phyloP scores from a whole-genome alignment of 2,797 vertebrate species.

The Mus minutoides region DNA sequence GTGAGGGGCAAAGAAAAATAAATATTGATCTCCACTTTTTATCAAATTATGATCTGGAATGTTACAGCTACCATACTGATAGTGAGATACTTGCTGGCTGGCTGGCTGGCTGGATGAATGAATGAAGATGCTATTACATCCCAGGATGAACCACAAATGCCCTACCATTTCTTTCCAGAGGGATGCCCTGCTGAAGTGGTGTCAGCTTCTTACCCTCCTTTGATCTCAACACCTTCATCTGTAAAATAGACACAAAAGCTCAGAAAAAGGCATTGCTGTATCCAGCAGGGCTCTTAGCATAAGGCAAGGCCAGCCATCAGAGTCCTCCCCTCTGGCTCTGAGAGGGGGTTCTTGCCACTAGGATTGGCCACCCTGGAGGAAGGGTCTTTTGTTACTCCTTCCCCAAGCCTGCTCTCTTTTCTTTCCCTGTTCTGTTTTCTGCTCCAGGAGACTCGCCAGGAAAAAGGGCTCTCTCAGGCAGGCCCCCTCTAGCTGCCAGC shows the following conservation, averaged over 20 bases:
- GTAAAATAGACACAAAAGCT: not conserved
- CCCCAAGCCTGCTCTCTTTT: accelerated
- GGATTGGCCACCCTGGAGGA: not conserved
- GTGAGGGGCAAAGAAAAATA: not conserved
- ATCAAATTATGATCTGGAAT: not conserved
- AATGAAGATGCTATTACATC: not conserved
- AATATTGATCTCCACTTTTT: not conserved
- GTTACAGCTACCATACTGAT: not conserved
- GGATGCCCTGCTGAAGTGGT: not conserved
- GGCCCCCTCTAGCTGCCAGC: not conserved
- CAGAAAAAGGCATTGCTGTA: not conserved
- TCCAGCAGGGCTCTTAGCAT: not conserved
- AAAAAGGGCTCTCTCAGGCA: not conserved
- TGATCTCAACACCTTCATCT: not conserved
- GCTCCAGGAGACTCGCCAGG: not conserved
- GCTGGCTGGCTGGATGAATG: not conserved
- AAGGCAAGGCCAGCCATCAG: not conserved
- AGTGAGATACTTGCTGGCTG: not conserved
- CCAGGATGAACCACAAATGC: not conserved
- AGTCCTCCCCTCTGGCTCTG: not conserved
- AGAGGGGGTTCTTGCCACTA: not conserved
- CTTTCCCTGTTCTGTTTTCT: not conserved
- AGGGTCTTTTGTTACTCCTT: no score
- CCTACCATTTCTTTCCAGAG: not conserved
- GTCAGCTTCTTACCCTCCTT: not conserved